Evolutionary conservation across 2,888 invertebrate species (phyloP).

Genomic region (Petrophora chlorosata): DNA sequence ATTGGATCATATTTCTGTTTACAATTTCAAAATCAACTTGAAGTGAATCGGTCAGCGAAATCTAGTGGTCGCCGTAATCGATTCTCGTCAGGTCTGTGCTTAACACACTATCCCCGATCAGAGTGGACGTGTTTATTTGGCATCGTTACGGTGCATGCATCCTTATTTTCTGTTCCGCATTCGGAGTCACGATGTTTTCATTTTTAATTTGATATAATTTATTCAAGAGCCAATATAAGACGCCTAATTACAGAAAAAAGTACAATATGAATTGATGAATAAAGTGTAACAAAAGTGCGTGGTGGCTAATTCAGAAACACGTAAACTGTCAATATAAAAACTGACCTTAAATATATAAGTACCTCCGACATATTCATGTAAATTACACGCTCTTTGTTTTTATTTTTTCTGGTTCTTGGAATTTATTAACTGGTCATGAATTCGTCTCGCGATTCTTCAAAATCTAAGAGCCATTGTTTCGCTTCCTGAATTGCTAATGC

Average conservation of each 20-base stretch:
- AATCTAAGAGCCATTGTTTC: conserved; percentile 28
- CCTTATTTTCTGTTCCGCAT: conserved; percentile 54
- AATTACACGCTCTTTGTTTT: conserved; percentile 16
- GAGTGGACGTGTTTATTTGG: conserved; percentile 53
- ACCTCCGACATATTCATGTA: no score
- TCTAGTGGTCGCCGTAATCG: conserved; percentile 45
- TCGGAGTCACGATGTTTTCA: conserved; percentile 34
- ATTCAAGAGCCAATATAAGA: neutral
- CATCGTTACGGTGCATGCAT: conserved; percentile 60
- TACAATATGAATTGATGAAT: no score
- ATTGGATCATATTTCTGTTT: no score
- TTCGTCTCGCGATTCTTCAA: conserved; percentile 26
- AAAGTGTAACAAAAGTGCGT: no score
- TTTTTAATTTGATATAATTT: conserved; percentile 21
- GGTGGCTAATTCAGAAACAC: no score
- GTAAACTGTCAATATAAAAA: no score
- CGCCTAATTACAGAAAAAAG: neutral
- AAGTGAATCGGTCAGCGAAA: conserved; percentile 48
- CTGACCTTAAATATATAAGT: no score
- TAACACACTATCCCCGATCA: conserved; percentile 66
- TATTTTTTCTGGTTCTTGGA: conserved; percentile 5
- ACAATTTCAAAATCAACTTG: conserved; percentile 34
- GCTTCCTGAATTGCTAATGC: conserved; percentile 36
- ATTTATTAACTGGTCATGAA: conserved; percentile 20
- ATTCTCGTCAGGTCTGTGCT: conserved; percentile 64